Conservation (phyloP, 2,113 vertebrate species). For the Amphilophus citrinellus region DNA sequence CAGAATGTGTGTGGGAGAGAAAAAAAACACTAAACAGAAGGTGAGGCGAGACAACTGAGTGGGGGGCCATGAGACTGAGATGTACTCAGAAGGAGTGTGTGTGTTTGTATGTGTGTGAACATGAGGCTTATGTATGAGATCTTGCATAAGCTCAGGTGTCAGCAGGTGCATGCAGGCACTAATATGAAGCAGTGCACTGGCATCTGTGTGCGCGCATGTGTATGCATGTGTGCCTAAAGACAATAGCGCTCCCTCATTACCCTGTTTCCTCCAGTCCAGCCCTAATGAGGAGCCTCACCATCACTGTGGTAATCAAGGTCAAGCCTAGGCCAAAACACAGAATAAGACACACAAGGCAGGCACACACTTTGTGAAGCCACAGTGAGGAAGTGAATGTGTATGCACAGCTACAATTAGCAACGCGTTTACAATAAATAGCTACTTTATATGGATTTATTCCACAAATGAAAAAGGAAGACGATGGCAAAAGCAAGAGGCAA, state of each 20-base stretch:
- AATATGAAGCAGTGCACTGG: conserved; percentile 66
- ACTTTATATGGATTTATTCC: conserved; percentile 4
- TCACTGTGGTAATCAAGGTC: conserved; percentile 81
- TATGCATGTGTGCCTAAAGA: conserved; percentile 66
- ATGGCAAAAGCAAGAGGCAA: not conserved
- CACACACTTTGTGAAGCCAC: conserved; percentile 29
- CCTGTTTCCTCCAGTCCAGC: conserved; percentile 79
- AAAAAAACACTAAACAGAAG: conserved; percentile 77
- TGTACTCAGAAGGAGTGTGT: conserved; percentile 55
- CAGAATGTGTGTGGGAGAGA: conserved; percentile 77
- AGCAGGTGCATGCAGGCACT: conserved; percentile 72
- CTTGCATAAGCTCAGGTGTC: conserved; percentile 75
- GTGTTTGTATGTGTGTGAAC: conserved; percentile 29
- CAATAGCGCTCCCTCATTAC: conserved; percentile 82
- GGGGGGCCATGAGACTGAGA: conserved; percentile 74
- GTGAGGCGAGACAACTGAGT: conserved; percentile 79
- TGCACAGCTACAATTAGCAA: conserved; percentile 24
- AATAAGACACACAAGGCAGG: conserved; percentile 25
- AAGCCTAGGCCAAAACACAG: conserved; percentile 76
- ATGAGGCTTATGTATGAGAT: conserved; percentile 61
- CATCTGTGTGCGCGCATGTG: conserved; percentile 58
- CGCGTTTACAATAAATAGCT: conserved; percentile 1
- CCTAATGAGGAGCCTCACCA: conserved; percentile 82
- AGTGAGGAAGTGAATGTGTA: not conserved
- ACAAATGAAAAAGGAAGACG: not conserved